Conservation (phyloP, 2,797 vertebrate species). For the Myotis findleyi region DNA sequence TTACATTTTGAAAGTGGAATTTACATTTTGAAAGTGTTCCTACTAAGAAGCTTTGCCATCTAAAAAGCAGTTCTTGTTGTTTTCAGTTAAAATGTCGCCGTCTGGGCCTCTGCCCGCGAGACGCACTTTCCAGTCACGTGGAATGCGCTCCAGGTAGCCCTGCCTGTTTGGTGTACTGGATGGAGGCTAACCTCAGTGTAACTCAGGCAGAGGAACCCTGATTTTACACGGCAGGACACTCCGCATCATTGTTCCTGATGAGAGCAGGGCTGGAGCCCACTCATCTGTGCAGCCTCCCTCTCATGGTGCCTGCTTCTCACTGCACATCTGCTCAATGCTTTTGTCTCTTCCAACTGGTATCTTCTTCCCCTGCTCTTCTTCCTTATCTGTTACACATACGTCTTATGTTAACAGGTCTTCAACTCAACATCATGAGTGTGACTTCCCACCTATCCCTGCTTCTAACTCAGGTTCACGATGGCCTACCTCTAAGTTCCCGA, state of each 20-base stretch:
- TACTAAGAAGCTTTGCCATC: not conserved
- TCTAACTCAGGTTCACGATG: not conserved
- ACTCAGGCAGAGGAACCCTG: not conserved
- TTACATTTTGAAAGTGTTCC: not conserved
- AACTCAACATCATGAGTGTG: not conserved
- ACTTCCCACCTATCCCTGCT: not conserved
- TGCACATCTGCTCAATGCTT: not conserved
- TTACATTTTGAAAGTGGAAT: constrained; percentile 13
- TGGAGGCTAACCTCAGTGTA: not conserved
- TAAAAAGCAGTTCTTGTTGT: not conserved
- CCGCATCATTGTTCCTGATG: not conserved
- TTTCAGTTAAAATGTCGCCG: not conserved
- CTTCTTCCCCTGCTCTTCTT: not conserved
- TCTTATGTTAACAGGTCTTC: not conserved
- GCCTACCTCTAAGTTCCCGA: not conserved
- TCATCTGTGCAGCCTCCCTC: not conserved
- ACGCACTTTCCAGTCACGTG: not conserved
- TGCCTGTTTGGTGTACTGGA: not conserved
- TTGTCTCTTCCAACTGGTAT: not conserved
- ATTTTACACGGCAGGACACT: not conserved
- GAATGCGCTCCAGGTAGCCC: not conserved
- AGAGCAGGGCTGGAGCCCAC: not conserved
- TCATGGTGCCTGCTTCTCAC: not conserved
- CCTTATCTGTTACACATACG: not conserved
- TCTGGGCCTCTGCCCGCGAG: not conserved